Conservation (phyloP, 2,797 vertebrate species). For the Cryptoblepharus egeriae region DNA sequence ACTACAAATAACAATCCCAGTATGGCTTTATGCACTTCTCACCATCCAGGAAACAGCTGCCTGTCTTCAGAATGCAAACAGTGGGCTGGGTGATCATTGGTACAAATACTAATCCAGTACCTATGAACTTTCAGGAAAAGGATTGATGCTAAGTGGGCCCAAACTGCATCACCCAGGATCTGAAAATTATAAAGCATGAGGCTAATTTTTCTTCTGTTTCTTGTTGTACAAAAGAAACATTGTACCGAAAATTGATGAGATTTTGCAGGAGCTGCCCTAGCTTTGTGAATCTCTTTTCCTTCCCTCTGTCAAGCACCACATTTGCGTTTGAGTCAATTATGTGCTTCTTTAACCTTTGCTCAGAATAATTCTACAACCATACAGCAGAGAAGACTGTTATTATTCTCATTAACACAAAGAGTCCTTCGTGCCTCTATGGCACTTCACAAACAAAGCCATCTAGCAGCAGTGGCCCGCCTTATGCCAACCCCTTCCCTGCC, state of each 20-base stretch:
- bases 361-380: not conserved
- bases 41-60: not conserved
- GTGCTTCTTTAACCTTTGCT: constrained; percentile 4
- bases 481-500: not conserved
- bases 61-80: not conserved
- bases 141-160: not conserved
- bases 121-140: not conserved
- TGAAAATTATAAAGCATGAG: not conserved
- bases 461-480: not conserved
- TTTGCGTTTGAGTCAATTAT: not conserved
- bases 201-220: not conserved
- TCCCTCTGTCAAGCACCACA: not conserved
- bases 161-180: not conserved
- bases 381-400: not conserved
- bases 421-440: not conserved
- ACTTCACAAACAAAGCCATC: not conserved
- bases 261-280: not conserved
- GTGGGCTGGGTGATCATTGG: not conserved
- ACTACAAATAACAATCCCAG: too few species aligned
- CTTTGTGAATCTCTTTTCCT: not conserved
- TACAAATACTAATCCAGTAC: not conserved
- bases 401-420: not conserved
- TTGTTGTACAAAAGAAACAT: not conserved
- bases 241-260: not conserved
- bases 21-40: not conserved